phyloP scores from a whole-genome alignment of 2,797 vertebrate species.

The Microchirus variegatus region DNA sequence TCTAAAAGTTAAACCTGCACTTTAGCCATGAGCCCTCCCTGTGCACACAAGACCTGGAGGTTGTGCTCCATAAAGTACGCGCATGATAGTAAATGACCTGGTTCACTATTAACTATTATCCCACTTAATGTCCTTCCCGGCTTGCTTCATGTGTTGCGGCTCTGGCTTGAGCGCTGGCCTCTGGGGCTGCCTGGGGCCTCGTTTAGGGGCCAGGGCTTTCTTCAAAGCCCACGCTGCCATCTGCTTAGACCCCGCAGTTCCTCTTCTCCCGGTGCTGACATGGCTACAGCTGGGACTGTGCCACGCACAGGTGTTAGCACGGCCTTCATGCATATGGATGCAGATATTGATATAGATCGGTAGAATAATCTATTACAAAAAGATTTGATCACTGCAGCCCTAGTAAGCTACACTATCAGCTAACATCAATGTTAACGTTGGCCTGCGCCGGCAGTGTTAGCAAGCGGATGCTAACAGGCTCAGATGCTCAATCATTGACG shows the following conservation, averaged over 20 bases:
- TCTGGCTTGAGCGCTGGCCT: conserved; percentile 67
- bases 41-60: conserved; percentile 63
- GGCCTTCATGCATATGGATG: conserved; percentile 68
- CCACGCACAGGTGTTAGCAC: conserved; percentile 60
- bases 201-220: conserved; percentile 76
- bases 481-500: too few relatives aligned
- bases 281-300: conserved; percentile 43
- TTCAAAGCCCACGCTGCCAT: conserved; percentile 79
- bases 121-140: conserved; percentile 81
- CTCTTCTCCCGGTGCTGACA: conserved; percentile 46
- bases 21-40: conserved; percentile 49
- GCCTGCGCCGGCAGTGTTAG: too few relatives aligned
- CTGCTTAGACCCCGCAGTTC: conserved; percentile 70
- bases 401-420: too few relatives aligned
- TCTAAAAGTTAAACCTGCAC: conserved; percentile 75
- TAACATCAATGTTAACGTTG: too few relatives aligned
- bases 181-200: conserved; percentile 79
- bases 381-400: too few relatives aligned
- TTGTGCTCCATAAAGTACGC: conserved; percentile 83
- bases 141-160: conserved; percentile 76
- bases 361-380: too few relatives aligned
- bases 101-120: conserved; percentile 87
- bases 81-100: conserved; percentile 85
- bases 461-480: too few relatives aligned
- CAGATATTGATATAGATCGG: conserved; percentile 49